These are phyloP conservation scores for Lutraria rhynchaena DNA, from an alignment of 1,140 invertebrate genomes.

Conservation along the genomic window DNA sequence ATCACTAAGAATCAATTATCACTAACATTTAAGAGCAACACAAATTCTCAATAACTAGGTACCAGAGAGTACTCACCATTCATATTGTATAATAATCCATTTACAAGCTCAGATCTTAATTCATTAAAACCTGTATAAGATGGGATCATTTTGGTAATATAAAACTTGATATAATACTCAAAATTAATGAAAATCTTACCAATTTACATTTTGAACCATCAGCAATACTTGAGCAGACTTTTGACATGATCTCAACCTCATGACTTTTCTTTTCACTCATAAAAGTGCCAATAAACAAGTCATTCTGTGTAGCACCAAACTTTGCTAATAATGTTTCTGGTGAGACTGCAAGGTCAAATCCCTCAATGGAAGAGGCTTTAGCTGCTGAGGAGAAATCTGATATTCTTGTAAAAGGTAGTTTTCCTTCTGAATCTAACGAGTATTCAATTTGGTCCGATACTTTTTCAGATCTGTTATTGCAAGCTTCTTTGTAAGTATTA, in stretches of 20 bases:
- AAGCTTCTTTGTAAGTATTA: neutral
- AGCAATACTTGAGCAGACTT: conserved; percentile 83
- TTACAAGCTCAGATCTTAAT: too few relatives aligned
- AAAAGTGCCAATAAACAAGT: conserved; percentile 82
- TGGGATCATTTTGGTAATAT: too few relatives aligned
- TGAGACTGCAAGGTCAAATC: neutral
- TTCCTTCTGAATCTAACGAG: too few relatives aligned
- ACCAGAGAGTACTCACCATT: too few relatives aligned
- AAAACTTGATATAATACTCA: too few relatives aligned
- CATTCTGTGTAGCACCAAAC: neutral
- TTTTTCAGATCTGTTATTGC: too few relatives aligned
- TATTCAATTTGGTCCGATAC: too few relatives aligned
- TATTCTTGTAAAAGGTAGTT: neutral
- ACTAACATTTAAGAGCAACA: too few relatives aligned
- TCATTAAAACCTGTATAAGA: too few relatives aligned
- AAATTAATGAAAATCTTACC: conserved; percentile 83
- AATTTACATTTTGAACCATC: conserved; percentile 80
- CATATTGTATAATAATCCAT: too few relatives aligned
- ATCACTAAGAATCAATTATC: too few relatives aligned
- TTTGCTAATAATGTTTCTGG: neutral
- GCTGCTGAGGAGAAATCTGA: conserved; percentile 12
- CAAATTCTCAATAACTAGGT: too few relatives aligned
- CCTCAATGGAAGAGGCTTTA: conserved; percentile 8
- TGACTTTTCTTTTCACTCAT: conserved; percentile 92
- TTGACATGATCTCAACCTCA: conserved; percentile 87